Evolutionary conservation across 2,888 invertebrate species (phyloP).

Genomic region (Disparrhopalites patrizii): DNA sequence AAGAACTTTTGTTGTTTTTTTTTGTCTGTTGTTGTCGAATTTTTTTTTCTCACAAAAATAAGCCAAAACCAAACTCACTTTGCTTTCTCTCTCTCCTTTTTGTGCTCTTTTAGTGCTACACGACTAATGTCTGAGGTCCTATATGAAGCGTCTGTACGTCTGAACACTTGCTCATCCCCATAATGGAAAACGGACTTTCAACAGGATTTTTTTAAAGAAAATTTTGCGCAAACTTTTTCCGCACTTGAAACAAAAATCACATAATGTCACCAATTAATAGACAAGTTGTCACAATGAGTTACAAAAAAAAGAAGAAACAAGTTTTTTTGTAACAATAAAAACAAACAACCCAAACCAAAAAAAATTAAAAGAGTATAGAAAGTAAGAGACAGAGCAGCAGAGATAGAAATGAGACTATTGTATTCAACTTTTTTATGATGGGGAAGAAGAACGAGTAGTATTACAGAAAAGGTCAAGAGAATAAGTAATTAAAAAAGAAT

Average conservation of each 20-base stretch:
- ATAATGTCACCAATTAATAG: conserved; percentile 18
- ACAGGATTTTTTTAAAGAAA: conserved; percentile 13
- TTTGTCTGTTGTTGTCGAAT: not conserved
- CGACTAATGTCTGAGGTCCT: conserved; percentile 7
- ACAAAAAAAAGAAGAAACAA: not conserved
- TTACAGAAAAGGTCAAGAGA: no score
- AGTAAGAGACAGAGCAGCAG: not conserved
- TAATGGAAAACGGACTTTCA: not conserved
- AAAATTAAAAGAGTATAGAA: no score
- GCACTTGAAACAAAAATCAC: conserved; percentile 24
- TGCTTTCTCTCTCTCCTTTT: not conserved
- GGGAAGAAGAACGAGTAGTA: no score
- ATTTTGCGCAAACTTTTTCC: conserved; percentile 13
- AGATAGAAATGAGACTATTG: not conserved
- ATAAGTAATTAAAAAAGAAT: no score
- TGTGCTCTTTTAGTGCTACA: not conserved
- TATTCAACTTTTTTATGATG: not conserved
- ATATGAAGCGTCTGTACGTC: conserved; percentile 6
- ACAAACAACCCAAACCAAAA: no score
- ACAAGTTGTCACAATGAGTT: conserved; percentile 2
- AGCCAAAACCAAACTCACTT: conserved; percentile 10
- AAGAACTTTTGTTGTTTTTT: not conserved
- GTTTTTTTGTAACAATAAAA: no score
- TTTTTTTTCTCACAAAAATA: conserved; percentile 3
- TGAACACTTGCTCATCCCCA: conserved; percentile 14